These are phyloP conservation scores for Equus quagga DNA, from an alignment of 2,113 vertebrate species.

Conservation along the genomic window DNA sequence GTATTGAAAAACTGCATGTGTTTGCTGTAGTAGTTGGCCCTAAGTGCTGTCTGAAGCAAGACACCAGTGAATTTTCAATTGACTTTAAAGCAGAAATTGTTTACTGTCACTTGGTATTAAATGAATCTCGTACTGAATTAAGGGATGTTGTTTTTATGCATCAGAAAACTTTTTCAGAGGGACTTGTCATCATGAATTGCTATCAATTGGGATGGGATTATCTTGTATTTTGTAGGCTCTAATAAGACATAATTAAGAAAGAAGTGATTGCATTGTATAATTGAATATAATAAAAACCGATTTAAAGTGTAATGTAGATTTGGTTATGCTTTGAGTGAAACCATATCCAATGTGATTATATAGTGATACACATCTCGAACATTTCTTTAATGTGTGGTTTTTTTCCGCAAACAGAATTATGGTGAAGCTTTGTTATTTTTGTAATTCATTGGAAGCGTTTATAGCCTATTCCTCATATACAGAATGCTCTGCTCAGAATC, in stretches of 20 bases:
- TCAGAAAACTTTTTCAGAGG: slow-evolving; percentile 76
- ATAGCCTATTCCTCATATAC: neutral
- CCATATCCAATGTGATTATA: slow-evolving; percentile 46
- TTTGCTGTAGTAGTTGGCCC: slow-evolving; percentile 16
- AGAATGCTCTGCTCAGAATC: neutral
- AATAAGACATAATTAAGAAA: slow-evolving; percentile 73
- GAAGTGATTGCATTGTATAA: slow-evolving; percentile 57
- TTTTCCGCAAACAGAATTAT: slow-evolving; percentile 10
- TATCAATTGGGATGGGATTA: slow-evolving; percentile 32
- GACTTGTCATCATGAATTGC: slow-evolving; percentile 63
- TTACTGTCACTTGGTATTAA: slow-evolving; percentile 63
- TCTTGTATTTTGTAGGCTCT: slow-evolving; percentile 61
- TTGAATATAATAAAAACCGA: slow-evolving; percentile 61
- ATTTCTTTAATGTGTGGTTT: slow-evolving; percentile 49
- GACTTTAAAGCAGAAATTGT: slow-evolving; percentile 60
- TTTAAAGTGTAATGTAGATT: slow-evolving; percentile 63
- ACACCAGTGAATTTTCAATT: slow-evolving; percentile 68
- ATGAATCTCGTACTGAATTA: slow-evolving; percentile 36
- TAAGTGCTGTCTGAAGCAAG: slow-evolving; percentile 59
- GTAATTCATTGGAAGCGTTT: slow-evolving; percentile 33
- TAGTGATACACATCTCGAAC: slow-evolving; percentile 14
- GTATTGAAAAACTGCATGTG: slow-evolving; percentile 21
- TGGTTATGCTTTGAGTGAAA: slow-evolving; percentile 56
- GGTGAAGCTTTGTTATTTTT: slow-evolving; percentile 18
- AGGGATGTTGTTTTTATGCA: slow-evolving; percentile 59